Evolutionary conservation across 2,113 vertebrate genomes (phyloP), one percentile per base, ranked within the genome.

Genomic region (Podiceps cristatus): DNA sequence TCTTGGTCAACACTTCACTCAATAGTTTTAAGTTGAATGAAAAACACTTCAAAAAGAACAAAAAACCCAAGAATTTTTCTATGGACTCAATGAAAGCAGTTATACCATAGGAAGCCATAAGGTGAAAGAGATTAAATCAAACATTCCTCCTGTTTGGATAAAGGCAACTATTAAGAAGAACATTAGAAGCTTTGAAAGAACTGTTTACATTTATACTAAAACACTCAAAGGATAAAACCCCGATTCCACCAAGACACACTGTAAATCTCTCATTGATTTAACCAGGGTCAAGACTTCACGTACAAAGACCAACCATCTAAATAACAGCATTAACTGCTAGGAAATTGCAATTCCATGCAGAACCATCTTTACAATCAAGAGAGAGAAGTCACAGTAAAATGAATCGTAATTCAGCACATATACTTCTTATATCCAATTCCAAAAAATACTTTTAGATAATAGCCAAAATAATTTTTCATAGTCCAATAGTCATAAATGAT

Each of bases 131-230:
- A 92, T 74, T 22, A 82, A 84, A 86, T 83, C 58, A 76, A 92
- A 69, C 28, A 84, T 55, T 80, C 8, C 25, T 53, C 47, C 37
- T 82, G 37, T 52, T 77, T 62, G 59, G 23, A 71, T 63, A 68
- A 87, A 86, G 49, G 33, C 44, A 95, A 40, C 72, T 77, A 68
- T 92, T 91, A 96, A 2, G 29, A 73, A 83, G 22, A 91, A 67
- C 89, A 79, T 71, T 76, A 86, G 92, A 84, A 93, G 60, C 55
- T 93, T 63, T 44, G 35, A 84, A 84, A 95, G 47, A 95, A 78
- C 17, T 63, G 47, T 81, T 95, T 84, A 37, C 40, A 67, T 81
- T 92, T 91, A 66, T 11, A 72, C 35, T 44, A 63, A 86, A 90
- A 42, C 33, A 92, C 60, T 76, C 35, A 79, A 93, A 88, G 37